These are phyloP conservation scores for Onychomys arenicola DNA, from an alignment of 2,797 vertebrate genomes.

Conservation along the genomic window DNA sequence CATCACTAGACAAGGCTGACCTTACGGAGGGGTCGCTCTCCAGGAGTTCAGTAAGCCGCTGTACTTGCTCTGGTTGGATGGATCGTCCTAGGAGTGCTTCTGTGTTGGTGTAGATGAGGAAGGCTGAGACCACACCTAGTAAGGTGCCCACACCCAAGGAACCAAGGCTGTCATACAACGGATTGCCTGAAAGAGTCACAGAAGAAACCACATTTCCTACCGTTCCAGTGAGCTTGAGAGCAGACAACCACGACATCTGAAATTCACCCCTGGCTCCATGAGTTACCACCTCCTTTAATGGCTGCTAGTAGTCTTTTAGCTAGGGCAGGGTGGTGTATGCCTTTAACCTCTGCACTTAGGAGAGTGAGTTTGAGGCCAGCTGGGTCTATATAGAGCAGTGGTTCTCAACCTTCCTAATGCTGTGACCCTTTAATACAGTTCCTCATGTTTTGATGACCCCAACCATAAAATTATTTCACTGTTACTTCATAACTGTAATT, in stretches of 20 bases:
- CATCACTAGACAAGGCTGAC: slow-evolving; percentile 85
- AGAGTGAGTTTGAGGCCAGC: neutral
- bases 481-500: neutral
- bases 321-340: neutral
- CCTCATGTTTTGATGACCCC: neutral
- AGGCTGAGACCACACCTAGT: slow-evolving; percentile 94
- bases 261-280: slow-evolving; percentile 43
- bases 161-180: slow-evolving; percentile 95
- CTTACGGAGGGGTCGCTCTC: slow-evolving; percentile 97
- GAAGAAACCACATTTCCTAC: slow-evolving; percentile 13
- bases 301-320: neutral
- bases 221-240: neutral
- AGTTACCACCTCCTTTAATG: neutral
- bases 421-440: neutral
- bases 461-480: neutral
- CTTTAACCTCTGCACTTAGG: neutral
- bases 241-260: slow-evolving; percentile 29
- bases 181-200: slow-evolving; percentile 91
- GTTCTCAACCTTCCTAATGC: neutral
- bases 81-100: slow-evolving; percentile 97
- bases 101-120: slow-evolving; percentile 99
- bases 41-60: slow-evolving; percentile 97
- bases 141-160: slow-evolving; percentile 97
- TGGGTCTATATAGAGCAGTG: neutral
- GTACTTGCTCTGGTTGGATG: slow-evolving; percentile 96